Evolutionary conservation across 1,140 invertebrate species (phyloP), one percentile per base, ranked within the genome.

Genomic region (Drosophila auraria): DNA sequence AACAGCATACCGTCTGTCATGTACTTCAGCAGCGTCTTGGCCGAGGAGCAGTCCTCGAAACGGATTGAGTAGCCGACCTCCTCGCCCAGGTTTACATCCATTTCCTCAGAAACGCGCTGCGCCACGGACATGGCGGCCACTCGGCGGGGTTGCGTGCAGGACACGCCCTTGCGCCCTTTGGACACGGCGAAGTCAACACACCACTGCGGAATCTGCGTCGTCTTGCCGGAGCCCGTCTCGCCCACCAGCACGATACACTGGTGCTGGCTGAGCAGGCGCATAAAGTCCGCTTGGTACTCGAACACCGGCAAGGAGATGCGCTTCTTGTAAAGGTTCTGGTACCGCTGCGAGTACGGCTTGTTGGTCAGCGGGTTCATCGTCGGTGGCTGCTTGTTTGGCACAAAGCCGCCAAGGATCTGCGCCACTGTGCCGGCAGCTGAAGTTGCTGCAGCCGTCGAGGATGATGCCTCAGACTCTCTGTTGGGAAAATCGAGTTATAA

Each of bases 1-100:
- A 99, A 94, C 91, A 99, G 95, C 99, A 99, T 99, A 98, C 99
- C 99, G 93, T 99, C 99, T 12, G 99, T 99, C 97, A 99, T 99
- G 93, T 99, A 99, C 91, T 97, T 97, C 0, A 97, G 93, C 45
- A 99, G 94, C 0, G 99, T 99, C 93, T 97, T 98, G 1, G 97
- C 95, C 15, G 97, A 98, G 23, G 98, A 99, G 89, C 99, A 99
- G 94, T 99, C 99, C 94, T 99, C 99, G 93, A 99, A 99, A 95
- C 99, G 97, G 87, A 99, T 99, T 87, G 97, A 99, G 93, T 99
- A 99, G 66, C 99, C 99, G 17, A 99, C 99, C 95, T 99, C 98
- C 91, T 98, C 96, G 11, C 99, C 96, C 23, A 99, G 94, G 44
- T 95, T 95, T 1, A 99, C 98, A 94, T 99, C 99, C 98, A 99